Evolutionary conservation across 2,797 vertebrate genomes (phyloP), one percentile per base, ranked within the genome.

Genomic region (Urophycis tenuis): DNA sequence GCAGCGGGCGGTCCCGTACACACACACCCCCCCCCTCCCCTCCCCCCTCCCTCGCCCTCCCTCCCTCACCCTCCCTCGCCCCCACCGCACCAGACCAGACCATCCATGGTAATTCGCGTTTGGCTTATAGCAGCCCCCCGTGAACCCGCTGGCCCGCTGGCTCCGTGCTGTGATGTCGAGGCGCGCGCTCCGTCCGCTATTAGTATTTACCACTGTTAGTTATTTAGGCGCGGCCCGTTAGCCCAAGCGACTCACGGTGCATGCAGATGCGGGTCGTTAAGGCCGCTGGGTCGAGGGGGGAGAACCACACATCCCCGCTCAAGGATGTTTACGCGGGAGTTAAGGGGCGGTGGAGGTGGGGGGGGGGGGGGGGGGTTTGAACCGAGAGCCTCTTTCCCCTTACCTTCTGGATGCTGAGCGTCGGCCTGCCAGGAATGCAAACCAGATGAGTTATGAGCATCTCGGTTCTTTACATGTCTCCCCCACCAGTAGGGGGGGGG

Each of bases 1-100:
- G 80, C 82, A 84, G 78, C 69, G 34, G 70, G 78, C 70, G 70
- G 74, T 79, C 77, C 77, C 76, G 69, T 34, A 36, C 35, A 31
- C 32, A 2, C 69, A 17, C 34, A n/a, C 29, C 29, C 3, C 25
- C 33, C n/a, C 71, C 33, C 32, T 12, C 11, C 36, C 11, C 9
- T 12, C 14, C 39, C 14, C 39, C 39, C 12, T n/a, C n/a, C 77
- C 76, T 73, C 45, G 53, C 35, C 39, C 32, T 2, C 69, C 19
- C 34, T 31, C 29, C 29, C 3, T 36, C 33, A 22, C 71, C 33
- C 32, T 12, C 11, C 36, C 11, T 9, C 36, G 2, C 39, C 14
- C 39, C 39, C 12, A 41, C n/a, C 35, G 76, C 25, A 33, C 60
- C n/a, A 19, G 60, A 11, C 12, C 69, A 71, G 29, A 77, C 36